phyloP scores from a whole-genome alignment of 2,797 vertebrate genomes.

The Acanthopagrus latus region DNA sequence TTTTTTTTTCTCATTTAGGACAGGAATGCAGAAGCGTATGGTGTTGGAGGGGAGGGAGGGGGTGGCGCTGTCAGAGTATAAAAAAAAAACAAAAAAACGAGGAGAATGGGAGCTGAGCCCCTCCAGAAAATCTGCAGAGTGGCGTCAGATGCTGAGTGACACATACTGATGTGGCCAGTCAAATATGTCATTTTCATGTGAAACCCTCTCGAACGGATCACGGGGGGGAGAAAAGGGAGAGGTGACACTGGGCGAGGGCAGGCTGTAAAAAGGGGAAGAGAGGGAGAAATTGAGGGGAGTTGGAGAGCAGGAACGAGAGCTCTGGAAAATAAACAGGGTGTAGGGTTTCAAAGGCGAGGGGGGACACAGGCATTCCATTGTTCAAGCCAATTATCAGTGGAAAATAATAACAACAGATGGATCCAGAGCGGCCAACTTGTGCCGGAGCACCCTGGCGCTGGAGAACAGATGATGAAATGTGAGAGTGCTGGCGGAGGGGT shows the following conservation, averaged over 20 bases:
- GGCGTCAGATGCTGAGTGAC: slow-evolving; percentile 86
- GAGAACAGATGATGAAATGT: slow-evolving; percentile 88
- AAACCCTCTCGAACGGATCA: slow-evolving; percentile 83
- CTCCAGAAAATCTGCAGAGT: slow-evolving; percentile 77
- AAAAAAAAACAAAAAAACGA: not conserved
- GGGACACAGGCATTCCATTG: slow-evolving; percentile 99
- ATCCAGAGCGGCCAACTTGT: slow-evolving; percentile 95
- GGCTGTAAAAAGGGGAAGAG: slow-evolving; percentile 9
- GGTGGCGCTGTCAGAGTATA: slow-evolving; percentile 64
- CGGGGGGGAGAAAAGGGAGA: slow-evolving; percentile 28
- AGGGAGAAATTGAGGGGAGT: slow-evolving; percentile 53
- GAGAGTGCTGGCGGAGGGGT: slow-evolving; percentile 74
- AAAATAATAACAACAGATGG: slow-evolving; percentile 99
- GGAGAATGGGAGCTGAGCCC: slow-evolving; percentile 70
- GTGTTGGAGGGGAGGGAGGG: not conserved
- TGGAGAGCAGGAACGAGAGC: slow-evolving; percentile 82
- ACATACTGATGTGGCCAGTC: slow-evolving; percentile 85
- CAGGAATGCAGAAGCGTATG: slow-evolving; percentile 52
- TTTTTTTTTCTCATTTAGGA: slow-evolving; percentile 41
- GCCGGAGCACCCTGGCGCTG: slow-evolving; percentile 90
- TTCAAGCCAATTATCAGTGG: slow-evolving; percentile 99
- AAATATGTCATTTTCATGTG: slow-evolving; percentile 87
- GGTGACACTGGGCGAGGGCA: slow-evolving; percentile 66
- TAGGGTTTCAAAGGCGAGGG: slow-evolving; percentile 96
- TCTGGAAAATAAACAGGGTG: slow-evolving; percentile 98